Base-by-base conservation (phyloP, 2,797 vertebrate species). In the Rhynchonycteris naso region DNA sequence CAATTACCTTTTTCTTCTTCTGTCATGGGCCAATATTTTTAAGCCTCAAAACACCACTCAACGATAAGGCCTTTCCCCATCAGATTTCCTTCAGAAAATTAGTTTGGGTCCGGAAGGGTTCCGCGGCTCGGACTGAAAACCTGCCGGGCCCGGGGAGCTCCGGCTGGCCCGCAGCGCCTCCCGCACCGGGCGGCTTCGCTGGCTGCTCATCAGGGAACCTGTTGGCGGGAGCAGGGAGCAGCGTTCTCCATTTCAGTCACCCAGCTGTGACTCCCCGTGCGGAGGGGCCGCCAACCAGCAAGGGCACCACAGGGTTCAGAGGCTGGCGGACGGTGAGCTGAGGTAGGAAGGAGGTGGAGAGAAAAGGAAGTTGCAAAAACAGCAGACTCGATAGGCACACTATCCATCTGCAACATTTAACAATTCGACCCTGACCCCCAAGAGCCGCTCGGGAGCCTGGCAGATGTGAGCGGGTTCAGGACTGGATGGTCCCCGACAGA, bases 401-500 rank as follows among this genome's bases (percentile, higher is more conserved):
- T 26, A 26, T 97, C 98, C 89, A 89, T 95, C 96, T 6, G 87
- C 74, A 92, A 82, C 47, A 18, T 91, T 98, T 81, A 96, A 95
- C 90, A 96, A 97, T 93, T 92, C 98, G 92, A 96, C 80, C 30
- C 30, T 88, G 72, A 95, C 95, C 90, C 93, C 11, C 93, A 96
- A 97, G 96, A 24, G 4, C 91, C 0, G 2, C 90, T 96, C 74
- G 93, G 97, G 92, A 93, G 90, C 95, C 81, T 94, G 22, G 97
- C 92, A 95, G 97, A 98, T 83, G 98, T 97, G 96, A 94, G 97
- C 56, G 93, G 95, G 94, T 98, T 98, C 97, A 97, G 88, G 96
- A 98, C 96, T 98, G 97, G 97, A 98, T 98, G 98, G 98, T 98
- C 98, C 97, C 95, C 94, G 97, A 98, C 98, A 98, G 97, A 95